phyloP scores from a whole-genome alignment of 2,113 vertebrate species.

The Antennarius striatus region DNA sequence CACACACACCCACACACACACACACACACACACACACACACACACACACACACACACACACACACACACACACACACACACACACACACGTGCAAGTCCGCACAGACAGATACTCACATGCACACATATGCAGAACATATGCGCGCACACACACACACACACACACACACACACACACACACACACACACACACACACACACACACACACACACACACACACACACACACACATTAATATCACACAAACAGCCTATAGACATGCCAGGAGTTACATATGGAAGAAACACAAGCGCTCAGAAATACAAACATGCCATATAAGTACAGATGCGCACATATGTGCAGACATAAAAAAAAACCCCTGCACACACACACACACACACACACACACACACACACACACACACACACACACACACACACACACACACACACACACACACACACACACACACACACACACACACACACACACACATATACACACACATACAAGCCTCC shows the following conservation, averaged over 20 bases:
- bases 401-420: conserved; percentile 32
- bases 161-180: conserved; percentile 19
- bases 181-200: neutral
- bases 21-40: conserved; percentile 4
- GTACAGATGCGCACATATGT: conserved; percentile 18
- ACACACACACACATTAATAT: neutral
- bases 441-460: conserved; percentile 17
- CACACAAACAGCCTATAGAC: conserved; percentile 9
- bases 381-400: conserved; percentile 32
- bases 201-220: neutral
- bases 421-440: conserved; percentile 23
- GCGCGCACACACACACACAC: too few species aligned
- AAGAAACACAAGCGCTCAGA: conserved; percentile 16
- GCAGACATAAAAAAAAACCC: conserved; percentile 16
- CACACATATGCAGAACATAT: neutral
- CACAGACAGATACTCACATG: neutral
- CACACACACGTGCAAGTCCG: neutral
- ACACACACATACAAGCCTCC: conserved; percentile 41
- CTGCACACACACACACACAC: conserved; percentile 18
- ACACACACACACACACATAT: conserved; percentile 32
- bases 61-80: conserved; percentile 30
- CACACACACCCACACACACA: neutral
- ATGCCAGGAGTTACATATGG: neutral
- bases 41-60: conserved; percentile 31
- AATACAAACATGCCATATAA: conserved; percentile 34